These are phyloP conservation scores for Camponotus vicinus DNA, from an alignment of 1,140 invertebrate genomes.

Conservation along the genomic window DNA sequence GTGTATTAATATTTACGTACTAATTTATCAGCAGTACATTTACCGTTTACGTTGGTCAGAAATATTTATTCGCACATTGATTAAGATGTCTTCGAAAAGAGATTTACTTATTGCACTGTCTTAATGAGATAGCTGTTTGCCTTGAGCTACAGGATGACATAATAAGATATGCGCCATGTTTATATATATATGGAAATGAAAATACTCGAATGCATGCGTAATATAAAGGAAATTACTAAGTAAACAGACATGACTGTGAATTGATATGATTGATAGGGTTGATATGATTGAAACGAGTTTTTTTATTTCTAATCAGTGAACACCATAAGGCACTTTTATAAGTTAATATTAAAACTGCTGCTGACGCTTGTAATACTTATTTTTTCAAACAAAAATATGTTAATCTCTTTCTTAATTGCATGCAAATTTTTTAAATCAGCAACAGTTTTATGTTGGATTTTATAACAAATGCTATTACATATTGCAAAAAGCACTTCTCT, in stretches of 20 bases:
- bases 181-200: background rate
- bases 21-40: background rate
- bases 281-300: background rate
- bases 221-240: background rate
- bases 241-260: background rate
- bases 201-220: background rate
- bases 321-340: background rate
- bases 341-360: background rate
- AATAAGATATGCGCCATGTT: slow-evolving; percentile 29
- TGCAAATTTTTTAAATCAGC: background rate
- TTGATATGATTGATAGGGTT: background rate
- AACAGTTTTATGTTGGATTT: background rate
- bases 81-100: slow-evolving; percentile 26
- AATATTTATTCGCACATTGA: background rate
- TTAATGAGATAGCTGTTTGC: slow-evolving; percentile 18
- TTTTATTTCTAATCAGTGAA: background rate
- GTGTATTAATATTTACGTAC: background rate
- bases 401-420: background rate
- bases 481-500: background rate
- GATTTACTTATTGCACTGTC: background rate
- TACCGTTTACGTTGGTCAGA: background rate
- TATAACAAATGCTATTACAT: background rate
- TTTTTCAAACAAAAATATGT: background rate
- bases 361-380: background rate
- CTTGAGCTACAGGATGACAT: slow-evolving; percentile 24